Percentiles rank a stretch among this genome's conserved stretches.
Evolutionary conservation across 2,113 vertebrate genomes (phyloP).

Genomic region (Sylvietta virens): DNA sequence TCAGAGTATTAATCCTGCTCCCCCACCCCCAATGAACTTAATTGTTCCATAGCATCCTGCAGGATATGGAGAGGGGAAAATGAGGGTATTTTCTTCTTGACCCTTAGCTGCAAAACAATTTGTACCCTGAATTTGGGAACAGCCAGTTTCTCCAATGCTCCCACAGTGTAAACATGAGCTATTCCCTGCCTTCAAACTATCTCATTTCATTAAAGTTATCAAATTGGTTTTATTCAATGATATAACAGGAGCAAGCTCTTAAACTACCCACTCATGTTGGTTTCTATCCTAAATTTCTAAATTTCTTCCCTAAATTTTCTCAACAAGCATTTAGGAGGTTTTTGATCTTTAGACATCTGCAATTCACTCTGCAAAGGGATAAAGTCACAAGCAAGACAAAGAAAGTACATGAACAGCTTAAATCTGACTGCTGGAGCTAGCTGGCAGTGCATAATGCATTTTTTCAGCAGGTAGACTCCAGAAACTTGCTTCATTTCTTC

Average conservation of each 20-base stretch:
- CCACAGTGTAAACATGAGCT: not conserved
- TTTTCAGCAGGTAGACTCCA: not conserved
- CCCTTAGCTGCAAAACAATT: not conserved
- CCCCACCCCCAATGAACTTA: not conserved
- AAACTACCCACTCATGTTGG: not conserved
- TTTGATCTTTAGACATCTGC: not conserved
- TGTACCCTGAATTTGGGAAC: slow-evolving; percentile 8
- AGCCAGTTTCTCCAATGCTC: not conserved
- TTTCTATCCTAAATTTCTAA: not conserved
- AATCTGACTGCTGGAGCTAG: not conserved
- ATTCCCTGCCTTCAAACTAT: not conserved
- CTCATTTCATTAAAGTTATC: not conserved
- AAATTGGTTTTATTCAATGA: not conserved
- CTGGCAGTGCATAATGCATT: not conserved
- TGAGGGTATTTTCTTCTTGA: not conserved
- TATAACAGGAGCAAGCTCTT: not conserved
- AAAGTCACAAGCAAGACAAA: not conserved
- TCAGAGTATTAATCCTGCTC: not conserved
- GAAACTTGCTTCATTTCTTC: not conserved
- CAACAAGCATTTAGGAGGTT: not conserved
- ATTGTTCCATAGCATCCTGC: slow-evolving; percentile 20
- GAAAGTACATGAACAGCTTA: not conserved
- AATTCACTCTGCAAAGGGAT: not conserved
- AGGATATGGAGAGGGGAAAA: slow-evolving; percentile 22
- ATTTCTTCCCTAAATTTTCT: not conserved